Percentiles rank a stretch among this genome's conserved stretches.
Conservation (phyloP, 1,140 invertebrate genomes). For the Heliconius congener region DNA sequence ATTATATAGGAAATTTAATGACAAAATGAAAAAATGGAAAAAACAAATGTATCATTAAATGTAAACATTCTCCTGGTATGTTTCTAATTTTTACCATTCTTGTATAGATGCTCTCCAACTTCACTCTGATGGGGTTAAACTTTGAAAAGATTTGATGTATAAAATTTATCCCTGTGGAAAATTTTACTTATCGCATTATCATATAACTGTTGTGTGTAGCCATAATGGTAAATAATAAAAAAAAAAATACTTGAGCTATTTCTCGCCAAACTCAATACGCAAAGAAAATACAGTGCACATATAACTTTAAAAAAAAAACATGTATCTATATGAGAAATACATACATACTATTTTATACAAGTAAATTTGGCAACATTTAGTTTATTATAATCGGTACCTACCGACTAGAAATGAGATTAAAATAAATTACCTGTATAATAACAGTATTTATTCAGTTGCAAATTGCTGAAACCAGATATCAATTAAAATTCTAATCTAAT, state of each 20-base stretch:
- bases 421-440: constrained; percentile 11
- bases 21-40: too few species aligned
- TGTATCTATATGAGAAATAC: too few species aligned
- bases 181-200: background rate
- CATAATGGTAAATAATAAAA: too few species aligned
- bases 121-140: background rate
- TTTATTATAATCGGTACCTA: background rate
- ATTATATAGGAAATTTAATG: too few species aligned
- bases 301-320: too few species aligned
- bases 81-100: too few species aligned
- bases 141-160: background rate
- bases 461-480: constrained; percentile 32
- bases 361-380: background rate
- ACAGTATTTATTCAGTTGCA: constrained; percentile 8
- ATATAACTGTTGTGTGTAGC: background rate
- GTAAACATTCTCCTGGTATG: too few species aligned
- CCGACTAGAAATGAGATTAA: background rate
- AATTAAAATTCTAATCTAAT: constrained; percentile 38
- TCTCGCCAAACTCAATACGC: too few species aligned
- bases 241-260: too few species aligned
- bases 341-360: background rate
- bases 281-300: too few species aligned
- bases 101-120: too few species aligned
- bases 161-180: background rate
- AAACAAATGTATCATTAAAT: too few species aligned